Conservation (phyloP, 2,888 invertebrate genomes). For the Synanthedon andrenaeformis region DNA sequence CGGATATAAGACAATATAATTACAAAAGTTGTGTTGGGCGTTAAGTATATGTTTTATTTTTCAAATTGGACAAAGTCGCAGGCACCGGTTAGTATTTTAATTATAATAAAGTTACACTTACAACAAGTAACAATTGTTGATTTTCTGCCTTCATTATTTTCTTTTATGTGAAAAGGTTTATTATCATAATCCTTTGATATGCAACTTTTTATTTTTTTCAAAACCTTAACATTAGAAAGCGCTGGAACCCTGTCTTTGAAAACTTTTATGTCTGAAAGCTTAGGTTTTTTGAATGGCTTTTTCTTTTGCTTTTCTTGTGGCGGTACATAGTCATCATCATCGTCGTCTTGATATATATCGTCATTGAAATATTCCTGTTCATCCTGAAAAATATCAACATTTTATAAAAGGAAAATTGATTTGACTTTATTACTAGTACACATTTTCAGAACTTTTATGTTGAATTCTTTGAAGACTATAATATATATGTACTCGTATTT, state of each 20-base stretch:
- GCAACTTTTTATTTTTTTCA: constrained; percentile 34
- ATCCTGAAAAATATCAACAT: constrained; percentile 22
- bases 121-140: constrained; percentile 61
- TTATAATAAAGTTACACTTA: constrained; percentile 21
- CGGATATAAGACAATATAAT: too few relatives aligned
- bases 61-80: too few relatives aligned
- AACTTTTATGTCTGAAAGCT: constrained; percentile 50
- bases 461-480: too few relatives aligned
- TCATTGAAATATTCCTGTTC: constrained; percentile 43
- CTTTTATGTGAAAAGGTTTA: constrained; percentile 10
- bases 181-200: too few relatives aligned
- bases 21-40: too few relatives aligned
- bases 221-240: constrained; percentile 46
- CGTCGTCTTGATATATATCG: constrained; percentile 45
- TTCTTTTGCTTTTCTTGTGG: constrained; percentile 33
- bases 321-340: constrained; percentile 56
- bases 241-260: constrained; percentile 48
- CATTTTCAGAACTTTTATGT: neutral
- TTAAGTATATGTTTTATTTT: too few relatives aligned
- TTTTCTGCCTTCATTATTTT: constrained; percentile 22
- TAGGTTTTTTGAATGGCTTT: constrained; percentile 49
- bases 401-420: neutral
- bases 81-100: too few relatives aligned
- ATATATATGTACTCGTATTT: too few relatives aligned
- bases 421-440: neutral